Percentiles rank a stretch among this genome's conserved stretches.
Conservation (phyloP, 2,113 vertebrate species). For the Progne subis region DNA sequence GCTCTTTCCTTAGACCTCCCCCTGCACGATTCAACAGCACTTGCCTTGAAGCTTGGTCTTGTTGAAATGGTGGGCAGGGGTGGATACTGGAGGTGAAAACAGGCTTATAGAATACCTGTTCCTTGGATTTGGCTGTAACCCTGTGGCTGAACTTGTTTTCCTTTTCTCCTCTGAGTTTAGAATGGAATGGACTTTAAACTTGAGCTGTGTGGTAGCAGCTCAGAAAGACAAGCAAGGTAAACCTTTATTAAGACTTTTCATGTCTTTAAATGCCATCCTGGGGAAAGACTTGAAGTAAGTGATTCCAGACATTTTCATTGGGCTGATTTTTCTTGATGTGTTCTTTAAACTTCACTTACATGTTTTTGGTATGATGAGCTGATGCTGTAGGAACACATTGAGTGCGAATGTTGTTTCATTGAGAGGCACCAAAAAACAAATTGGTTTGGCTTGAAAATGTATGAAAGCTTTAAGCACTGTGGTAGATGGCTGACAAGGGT, state of each 20-base stretch:
- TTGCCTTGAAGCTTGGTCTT: not conserved
- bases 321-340: not conserved
- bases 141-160: not conserved
- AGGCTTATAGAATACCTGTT: not conserved
- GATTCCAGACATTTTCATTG: not conserved
- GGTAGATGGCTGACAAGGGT: not conserved
- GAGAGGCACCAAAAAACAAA: not conserved
- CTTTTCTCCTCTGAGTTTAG: not conserved
- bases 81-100: not conserved
- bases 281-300: not conserved
- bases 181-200: not conserved
- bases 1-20: not conserved
- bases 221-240: constrained; percentile 19
- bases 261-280: not conserved
- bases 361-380: not conserved
- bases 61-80: fast-evolving
- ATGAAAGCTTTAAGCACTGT: not conserved
- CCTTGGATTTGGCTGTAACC: not conserved
- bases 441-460: not conserved
- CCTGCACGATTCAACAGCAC: not conserved
- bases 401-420: not conserved
- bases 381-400: not conserved
- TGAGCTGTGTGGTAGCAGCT: not conserved
- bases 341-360: not conserved
- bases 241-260: not conserved